A percentile compares a stretch with the other conserved stretches of the same genome.
These are phyloP conservation scores for Urocyon cinereoargenteus DNA, from an alignment of 2,797 vertebrate species.

Conservation along the genomic window DNA sequence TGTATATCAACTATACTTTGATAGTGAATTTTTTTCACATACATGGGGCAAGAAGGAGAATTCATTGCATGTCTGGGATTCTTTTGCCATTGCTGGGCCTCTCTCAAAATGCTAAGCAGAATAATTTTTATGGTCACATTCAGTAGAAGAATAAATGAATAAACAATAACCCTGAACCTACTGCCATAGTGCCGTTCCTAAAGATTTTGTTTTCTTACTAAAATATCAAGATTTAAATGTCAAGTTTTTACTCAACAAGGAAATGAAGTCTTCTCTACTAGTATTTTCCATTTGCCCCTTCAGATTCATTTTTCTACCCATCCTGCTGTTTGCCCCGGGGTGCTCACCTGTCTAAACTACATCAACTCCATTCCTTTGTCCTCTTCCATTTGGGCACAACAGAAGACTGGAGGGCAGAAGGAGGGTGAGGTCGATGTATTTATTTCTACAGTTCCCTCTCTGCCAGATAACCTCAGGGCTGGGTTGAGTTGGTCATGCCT, in stretches of 20 bases:
- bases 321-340: not conserved
- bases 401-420: not conserved
- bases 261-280: not conserved
- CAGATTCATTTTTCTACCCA: not conserved
- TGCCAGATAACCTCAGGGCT: not conserved
- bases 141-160: not conserved
- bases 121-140: not conserved
- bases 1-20: not conserved
- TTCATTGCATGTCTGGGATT: not conserved
- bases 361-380: not conserved
- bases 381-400: not conserved
- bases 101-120: slow-evolving; percentile 1
- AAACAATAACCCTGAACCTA: not conserved
- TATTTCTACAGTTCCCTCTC: not conserved
- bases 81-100: not conserved
- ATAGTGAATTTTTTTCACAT: not conserved
- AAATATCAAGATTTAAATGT: slow-evolving; percentile 25
- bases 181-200: not conserved
- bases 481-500: not conserved
- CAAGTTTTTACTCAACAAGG: not conserved
- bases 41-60: not conserved
- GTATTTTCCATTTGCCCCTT: not conserved
- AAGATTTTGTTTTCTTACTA: not conserved
- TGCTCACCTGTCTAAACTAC: not conserved
- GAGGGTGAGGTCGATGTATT: not conserved